These are phyloP conservation scores for Beris chalybata DNA, from an alignment of 2,888 invertebrate genomes.

Conservation along the genomic window DNA sequence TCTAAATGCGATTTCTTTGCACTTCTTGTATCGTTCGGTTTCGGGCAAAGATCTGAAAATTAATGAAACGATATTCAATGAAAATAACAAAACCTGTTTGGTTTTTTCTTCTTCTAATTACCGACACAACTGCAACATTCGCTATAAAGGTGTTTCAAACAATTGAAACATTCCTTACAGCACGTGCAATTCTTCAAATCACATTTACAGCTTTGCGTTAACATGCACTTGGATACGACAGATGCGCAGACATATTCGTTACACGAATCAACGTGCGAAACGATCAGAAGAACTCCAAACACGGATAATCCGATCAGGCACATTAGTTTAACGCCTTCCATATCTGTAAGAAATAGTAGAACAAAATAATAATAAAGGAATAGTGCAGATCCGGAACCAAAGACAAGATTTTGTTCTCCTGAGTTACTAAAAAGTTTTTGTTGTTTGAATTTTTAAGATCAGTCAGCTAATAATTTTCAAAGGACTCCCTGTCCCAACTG, in stretches of 20 bases:
- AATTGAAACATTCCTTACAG: conserved; percentile 90
- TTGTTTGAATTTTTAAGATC: too few species aligned
- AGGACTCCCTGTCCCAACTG: too few species aligned
- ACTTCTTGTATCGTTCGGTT: conserved; percentile 75
- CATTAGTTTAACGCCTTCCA: conserved; percentile 13
- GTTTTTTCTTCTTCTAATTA: conserved; percentile 60
- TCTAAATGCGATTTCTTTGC: conserved; percentile 84
- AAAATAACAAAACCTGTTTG: conserved; percentile 23
- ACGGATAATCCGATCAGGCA: background rate
- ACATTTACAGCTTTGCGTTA: conserved; percentile 95
- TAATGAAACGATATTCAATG: conserved; percentile 2
- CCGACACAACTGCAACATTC: conserved; percentile 98
- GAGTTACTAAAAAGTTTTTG: too few species aligned
- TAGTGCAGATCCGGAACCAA: too few species aligned
- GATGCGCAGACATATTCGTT: conserved; percentile 95
- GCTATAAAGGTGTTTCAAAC: conserved; percentile 83
- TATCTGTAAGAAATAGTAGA: background rate
- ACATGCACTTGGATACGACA: conserved; percentile 94
- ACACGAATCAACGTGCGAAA: conserved; percentile 57
- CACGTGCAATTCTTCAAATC: conserved; percentile 91
- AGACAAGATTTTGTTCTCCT: too few species aligned
- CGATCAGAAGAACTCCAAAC: conserved; percentile 25
- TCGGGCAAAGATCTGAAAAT: conserved; percentile 81
- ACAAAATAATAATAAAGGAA: too few species aligned
- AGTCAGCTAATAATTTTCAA: too few species aligned